Evolutionary conservation across 1,140 invertebrate genomes (phyloP).

Genomic region (Drosophila bifasciata): DNA sequence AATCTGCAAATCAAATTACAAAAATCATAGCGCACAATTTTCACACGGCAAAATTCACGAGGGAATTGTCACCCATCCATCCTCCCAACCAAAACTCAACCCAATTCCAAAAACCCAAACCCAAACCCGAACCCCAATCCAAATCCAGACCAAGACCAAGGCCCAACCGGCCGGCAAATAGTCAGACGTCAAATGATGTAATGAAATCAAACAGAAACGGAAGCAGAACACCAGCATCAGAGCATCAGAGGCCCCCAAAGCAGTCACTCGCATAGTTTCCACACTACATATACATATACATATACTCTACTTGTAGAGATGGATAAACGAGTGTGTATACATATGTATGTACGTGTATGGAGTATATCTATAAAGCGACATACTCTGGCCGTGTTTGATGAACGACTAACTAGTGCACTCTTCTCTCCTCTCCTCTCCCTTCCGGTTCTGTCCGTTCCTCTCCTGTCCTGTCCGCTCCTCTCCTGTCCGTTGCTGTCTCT

Average conservation of each 20-base stretch:
- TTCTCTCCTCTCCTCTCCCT: slow-evolving; percentile 8
- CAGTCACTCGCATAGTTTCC: slow-evolving; percentile 26
- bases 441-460: slow-evolving; percentile 8
- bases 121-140: slow-evolving; percentile 17
- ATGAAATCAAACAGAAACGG: slow-evolving; percentile 76
- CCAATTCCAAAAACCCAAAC: neutral
- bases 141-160: slow-evolving; percentile 14
- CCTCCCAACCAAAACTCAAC: neutral
- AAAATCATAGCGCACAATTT: slow-evolving; percentile 80
- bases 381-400: slow-evolving; percentile 61
- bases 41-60: slow-evolving; percentile 69
- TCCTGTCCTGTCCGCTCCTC: slow-evolving; percentile 1
- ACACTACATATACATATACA: no score
- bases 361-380: slow-evolving; percentile 7
- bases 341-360: slow-evolving; percentile 3
- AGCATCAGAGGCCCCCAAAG: slow-evolving; percentile 15
- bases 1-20: slow-evolving; percentile 82
- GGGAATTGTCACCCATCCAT: slow-evolving; percentile 49
- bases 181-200: slow-evolving; percentile 80
- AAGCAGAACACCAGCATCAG: slow-evolving; percentile 14
- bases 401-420: slow-evolving; percentile 64
- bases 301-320: no score
- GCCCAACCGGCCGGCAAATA: slow-evolving; percentile 70
- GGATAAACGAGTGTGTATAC: slow-evolving; percentile 33
- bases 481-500: slow-evolving; percentile 22